Conservation (phyloP, 2,888 invertebrate species). For the Eudemis profundana region DNA sequence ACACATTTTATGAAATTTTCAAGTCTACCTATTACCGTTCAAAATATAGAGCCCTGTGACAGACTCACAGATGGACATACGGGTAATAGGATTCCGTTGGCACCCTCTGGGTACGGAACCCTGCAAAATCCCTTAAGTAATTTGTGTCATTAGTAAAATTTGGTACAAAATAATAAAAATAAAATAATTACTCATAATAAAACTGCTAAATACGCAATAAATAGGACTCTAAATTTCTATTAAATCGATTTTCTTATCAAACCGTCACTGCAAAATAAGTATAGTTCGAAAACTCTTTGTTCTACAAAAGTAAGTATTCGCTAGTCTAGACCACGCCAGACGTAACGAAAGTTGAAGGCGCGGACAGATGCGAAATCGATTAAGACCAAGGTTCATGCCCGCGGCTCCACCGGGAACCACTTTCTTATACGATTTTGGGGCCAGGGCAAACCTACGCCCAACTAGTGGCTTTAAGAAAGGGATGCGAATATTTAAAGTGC, state of each 20-base stretch:
- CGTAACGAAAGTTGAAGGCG: slow-evolving; percentile 30
- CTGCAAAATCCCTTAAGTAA: too few relatives aligned
- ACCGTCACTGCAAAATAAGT: not conserved
- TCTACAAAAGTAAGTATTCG: slow-evolving; percentile 13
- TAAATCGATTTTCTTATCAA: slow-evolving; percentile 10
- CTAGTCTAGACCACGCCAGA: slow-evolving; percentile 30
- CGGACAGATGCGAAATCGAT: slow-evolving; percentile 39
- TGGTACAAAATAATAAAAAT: too few relatives aligned
- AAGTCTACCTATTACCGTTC: too few relatives aligned
- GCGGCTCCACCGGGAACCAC: slow-evolving; percentile 3
- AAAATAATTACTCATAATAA: too few relatives aligned
- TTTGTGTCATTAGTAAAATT: too few relatives aligned
- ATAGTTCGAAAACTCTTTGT: slow-evolving; percentile 1
- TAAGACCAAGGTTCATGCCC: slow-evolving; percentile 4
- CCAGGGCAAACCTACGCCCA: slow-evolving; percentile 1
- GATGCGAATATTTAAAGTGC: slow-evolving; percentile 45
- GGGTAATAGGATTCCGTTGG: too few relatives aligned
- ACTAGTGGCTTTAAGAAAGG: slow-evolving; percentile 36
- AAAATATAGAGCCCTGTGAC: too few relatives aligned
- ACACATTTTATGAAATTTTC: too few relatives aligned
- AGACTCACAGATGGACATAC: too few relatives aligned
- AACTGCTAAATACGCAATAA: too few relatives aligned
- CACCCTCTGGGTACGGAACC: too few relatives aligned
- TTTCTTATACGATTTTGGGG: slow-evolving; percentile 4
- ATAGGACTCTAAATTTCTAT: too few relatives aligned